Evolutionary conservation across 2,888 invertebrate genomes (phyloP).

Genomic region (Epirrita christyi): DNA sequence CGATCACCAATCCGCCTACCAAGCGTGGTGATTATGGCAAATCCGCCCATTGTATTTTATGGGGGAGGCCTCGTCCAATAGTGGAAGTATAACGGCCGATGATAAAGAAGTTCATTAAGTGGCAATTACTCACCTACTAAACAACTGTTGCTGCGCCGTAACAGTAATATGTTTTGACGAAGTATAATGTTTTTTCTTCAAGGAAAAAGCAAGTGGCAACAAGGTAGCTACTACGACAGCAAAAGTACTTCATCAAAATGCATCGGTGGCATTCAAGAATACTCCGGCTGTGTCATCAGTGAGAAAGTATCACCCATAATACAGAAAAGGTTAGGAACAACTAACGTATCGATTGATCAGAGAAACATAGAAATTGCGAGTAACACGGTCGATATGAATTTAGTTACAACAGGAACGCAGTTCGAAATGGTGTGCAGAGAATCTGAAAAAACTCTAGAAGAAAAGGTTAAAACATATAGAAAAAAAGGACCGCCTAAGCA

Average conservation of each 20-base stretch:
- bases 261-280: constrained; percentile 55
- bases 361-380: constrained; percentile 53
- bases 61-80: too few species aligned
- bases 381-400: constrained; percentile 43
- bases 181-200: constrained; percentile 31
- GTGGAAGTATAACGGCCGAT: too few species aligned
- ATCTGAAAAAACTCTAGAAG: constrained; percentile 18
- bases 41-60: too few species aligned
- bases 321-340: constrained; percentile 54
- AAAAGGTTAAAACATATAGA: constrained; percentile 6
- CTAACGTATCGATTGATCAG: constrained; percentile 39
- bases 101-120: too few species aligned
- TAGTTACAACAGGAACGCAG: constrained; percentile 51
- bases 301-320: constrained; percentile 65
- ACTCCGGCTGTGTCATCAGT: constrained; percentile 45
- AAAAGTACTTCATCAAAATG: constrained; percentile 67
- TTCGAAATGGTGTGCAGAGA: constrained; percentile 40
- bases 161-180: too few species aligned
- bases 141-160: too few species aligned
- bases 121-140: too few species aligned
- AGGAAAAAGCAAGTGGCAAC: constrained; percentile 50
- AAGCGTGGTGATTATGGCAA: too few species aligned
- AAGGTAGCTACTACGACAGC: constrained; percentile 48
- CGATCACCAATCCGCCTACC: too few species aligned
- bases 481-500: constrained; percentile 27